phyloP scores from a whole-genome alignment of 2,888 invertebrate species.

The Acronicta alni region DNA sequence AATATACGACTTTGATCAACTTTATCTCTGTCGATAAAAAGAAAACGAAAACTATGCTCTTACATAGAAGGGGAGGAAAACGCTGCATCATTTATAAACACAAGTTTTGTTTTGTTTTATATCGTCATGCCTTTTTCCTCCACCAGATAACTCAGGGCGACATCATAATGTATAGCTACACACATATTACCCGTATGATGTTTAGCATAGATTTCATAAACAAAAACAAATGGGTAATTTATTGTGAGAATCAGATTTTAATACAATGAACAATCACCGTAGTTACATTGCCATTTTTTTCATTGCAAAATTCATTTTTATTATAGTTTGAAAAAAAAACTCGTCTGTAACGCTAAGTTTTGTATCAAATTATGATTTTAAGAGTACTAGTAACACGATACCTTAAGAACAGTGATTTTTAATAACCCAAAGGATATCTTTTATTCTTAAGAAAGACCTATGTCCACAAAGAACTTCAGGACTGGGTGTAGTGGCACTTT shows the following conservation, averaged over 20 bases:
- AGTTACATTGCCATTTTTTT: too few relatives aligned
- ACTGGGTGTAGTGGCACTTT: slow-evolving; percentile 6
- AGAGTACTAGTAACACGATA: not conserved
- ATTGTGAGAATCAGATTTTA: not conserved
- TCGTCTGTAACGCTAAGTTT: too few relatives aligned
- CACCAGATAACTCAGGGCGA: slow-evolving; percentile 18
- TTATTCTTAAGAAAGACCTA: not conserved
- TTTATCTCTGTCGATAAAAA: slow-evolving; percentile 28
- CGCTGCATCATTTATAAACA: slow-evolving; percentile 30
- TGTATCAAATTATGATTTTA: too few relatives aligned
- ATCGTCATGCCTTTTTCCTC: slow-evolving; percentile 30
- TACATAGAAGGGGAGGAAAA: slow-evolving; percentile 16
- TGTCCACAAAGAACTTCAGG: slow-evolving; percentile 10
- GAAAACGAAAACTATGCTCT: slow-evolving; percentile 28
- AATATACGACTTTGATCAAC: slow-evolving; percentile 19
- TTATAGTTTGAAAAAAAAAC: too few relatives aligned
- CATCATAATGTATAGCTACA: slow-evolving; percentile 25
- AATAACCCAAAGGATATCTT: not conserved
- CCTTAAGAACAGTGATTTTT: not conserved
- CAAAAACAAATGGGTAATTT: slow-evolving; percentile 12
- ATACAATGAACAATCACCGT: not conserved
- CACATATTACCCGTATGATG: not conserved
- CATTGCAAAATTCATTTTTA: too few relatives aligned
- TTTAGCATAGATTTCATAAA: slow-evolving; percentile 6
- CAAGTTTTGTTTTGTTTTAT: slow-evolving; percentile 48